Evolutionary conservation across 2,113 vertebrate species (phyloP).

Genomic region (Pyrgilauda ruficollis): DNA sequence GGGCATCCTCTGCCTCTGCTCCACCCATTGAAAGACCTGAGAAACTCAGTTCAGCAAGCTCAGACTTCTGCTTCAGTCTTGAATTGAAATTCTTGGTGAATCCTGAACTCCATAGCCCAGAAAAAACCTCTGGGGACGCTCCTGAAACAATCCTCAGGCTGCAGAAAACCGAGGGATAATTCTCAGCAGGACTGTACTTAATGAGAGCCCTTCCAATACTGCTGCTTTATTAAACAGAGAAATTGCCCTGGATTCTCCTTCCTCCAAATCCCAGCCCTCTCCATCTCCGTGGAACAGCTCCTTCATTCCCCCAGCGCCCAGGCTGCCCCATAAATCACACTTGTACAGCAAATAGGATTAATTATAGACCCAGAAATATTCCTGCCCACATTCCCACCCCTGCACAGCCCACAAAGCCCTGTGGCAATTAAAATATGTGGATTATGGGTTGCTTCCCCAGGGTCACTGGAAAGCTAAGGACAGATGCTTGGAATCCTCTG

Average conservation of each 20-base stretch:
- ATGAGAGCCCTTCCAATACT: not conserved
- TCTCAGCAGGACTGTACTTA: not conserved
- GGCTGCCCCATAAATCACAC: not conserved
- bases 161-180: not conserved
- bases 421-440: conserved; percentile 45
- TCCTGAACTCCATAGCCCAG: not conserved
- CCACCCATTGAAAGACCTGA: not conserved
- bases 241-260: not conserved
- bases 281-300: not conserved
- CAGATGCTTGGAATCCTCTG: conserved; percentile 34
- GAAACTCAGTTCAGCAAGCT: not conserved
- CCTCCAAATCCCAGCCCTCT: not conserved
- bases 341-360: conserved; percentile 1
- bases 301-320: not conserved
- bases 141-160: not conserved
- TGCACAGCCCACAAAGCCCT: conserved; percentile 36
- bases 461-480: conserved; percentile 31
- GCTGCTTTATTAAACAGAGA: not conserved
- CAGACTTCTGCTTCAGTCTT: not conserved
- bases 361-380: conserved; percentile 33
- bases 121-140: not conserved
- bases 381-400: conserved; percentile 29
- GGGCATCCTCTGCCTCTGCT: not conserved
- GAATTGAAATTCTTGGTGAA: not conserved
- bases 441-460: conserved; percentile 12